These are phyloP conservation scores for Diplosoma virens DNA, from an alignment of 23 tunicate genomes.

Conservation along the genomic window DNA sequence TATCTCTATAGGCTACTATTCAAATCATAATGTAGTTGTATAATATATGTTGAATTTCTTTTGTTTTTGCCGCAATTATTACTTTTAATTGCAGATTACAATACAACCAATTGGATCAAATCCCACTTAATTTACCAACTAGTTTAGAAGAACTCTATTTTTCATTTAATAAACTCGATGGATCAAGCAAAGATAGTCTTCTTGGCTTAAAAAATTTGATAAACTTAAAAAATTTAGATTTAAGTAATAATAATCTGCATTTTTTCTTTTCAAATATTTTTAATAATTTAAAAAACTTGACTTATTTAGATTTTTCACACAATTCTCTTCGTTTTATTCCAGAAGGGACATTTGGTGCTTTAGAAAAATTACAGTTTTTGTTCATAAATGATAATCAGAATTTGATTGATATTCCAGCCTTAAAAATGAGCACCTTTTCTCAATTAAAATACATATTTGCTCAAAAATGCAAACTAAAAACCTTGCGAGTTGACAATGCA, in stretches of 20 bases:
- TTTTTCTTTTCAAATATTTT: constrained; percentile 11
- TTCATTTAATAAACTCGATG: constrained; percentile 22
- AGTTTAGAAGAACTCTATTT: constrained; percentile 13
- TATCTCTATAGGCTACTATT: too few species aligned
- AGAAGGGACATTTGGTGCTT: constrained; percentile 24
- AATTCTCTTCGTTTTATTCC: constrained; percentile 16
- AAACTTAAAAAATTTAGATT: constrained; percentile 40
- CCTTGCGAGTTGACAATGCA: constrained; percentile 8
- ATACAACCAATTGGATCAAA: constrained; percentile 11
- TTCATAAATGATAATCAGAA: constrained; percentile 30
- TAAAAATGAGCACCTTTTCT: background rate
- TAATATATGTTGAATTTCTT: background rate
- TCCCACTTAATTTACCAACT: constrained; percentile 44
- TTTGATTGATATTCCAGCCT: constrained; percentile 3
- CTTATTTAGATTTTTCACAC: constrained; percentile 41
- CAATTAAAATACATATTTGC: constrained; percentile 35
- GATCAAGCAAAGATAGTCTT: background rate
- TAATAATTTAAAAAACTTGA: background rate
- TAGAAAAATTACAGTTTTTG: constrained; percentile 13
- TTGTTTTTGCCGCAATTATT: background rate
- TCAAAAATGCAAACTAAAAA: constrained; percentile 34
- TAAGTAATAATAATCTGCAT: constrained; percentile 36
- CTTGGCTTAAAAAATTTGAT: background rate
- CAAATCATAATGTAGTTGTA: too few species aligned
- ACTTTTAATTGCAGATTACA: constrained; percentile 22